Evolutionary conservation across 2,888 invertebrate genomes (phyloP).

Genomic region (Noctua janthina): DNA sequence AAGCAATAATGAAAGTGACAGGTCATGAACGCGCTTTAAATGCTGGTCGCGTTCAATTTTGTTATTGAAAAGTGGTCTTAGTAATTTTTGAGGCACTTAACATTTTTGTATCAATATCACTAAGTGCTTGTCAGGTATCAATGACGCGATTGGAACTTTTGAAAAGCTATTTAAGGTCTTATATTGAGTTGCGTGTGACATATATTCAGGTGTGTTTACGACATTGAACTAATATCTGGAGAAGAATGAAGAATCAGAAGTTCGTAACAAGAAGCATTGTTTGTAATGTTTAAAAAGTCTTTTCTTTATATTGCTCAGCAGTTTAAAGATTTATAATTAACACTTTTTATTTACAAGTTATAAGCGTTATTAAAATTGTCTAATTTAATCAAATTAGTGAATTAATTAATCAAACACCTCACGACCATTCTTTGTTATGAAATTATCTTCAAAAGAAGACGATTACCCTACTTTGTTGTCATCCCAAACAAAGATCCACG

Average conservation of each 20-base stretch:
- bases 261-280: not conserved
- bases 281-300: not conserved
- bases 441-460: not conserved
- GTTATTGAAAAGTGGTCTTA: not conserved
- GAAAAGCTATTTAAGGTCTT: not conserved
- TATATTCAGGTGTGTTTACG: not conserved
- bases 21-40: not conserved
- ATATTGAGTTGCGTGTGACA: not conserved
- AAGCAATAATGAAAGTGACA: not conserved
- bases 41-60: not conserved
- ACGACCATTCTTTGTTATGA: not conserved
- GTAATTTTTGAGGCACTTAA: not conserved
- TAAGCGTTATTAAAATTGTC: not conserved
- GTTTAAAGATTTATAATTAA: not conserved
- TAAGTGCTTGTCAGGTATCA: slow-evolving; percentile 10
- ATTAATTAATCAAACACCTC: slow-evolving; percentile 17
- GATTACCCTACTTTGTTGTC: slow-evolving; percentile 7
- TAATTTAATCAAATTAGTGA: not conserved
- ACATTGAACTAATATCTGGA: not conserved
- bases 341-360: not conserved
- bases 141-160: slow-evolving; percentile 2
- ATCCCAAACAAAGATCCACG: slow-evolving; percentile 11
- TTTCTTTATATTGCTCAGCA: not conserved
- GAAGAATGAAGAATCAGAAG: no score
- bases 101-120: slow-evolving; percentile 6